Evolutionary conservation across 53 echinoderm and acorn worm genomes (phyloP).

Genomic region (Antedon mediterranea): DNA sequence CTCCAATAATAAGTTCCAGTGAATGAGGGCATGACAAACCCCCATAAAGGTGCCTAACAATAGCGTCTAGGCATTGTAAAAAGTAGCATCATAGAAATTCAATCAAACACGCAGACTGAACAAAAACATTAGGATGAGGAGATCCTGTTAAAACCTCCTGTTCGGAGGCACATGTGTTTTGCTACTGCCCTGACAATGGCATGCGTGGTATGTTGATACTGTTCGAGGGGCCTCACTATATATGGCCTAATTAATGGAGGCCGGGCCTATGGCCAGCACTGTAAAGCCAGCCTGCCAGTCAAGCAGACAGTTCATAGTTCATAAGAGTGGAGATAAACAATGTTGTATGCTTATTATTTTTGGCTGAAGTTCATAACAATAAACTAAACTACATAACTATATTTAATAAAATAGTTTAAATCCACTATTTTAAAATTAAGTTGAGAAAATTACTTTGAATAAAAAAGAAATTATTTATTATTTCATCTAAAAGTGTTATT

Average conservation of each 20-base stretch:
- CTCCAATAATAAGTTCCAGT: neutral
- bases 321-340: no score
- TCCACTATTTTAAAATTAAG: no score
- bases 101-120: neutral
- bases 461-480: no score
- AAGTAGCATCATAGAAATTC: neutral
- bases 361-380: no score
- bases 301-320: no score
- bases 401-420: no score
- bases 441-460: no score
- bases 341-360: no score
- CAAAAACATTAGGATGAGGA: neutral
- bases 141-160: no score
- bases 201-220: neutral
- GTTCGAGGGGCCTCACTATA: neutral
- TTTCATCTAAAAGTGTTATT: no score
- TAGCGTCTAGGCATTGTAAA: neutral
- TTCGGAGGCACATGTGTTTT: neutral
- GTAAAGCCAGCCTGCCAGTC: neutral
- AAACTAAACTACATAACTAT: no score
- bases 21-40: neutral
- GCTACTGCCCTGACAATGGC: neutral
- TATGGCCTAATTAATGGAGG: conserved; percentile 1
- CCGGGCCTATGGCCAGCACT: neutral
- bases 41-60: neutral